Base-by-base conservation (phyloP, 2,113 vertebrate genomes). In the Salminus brasiliensis region DNA sequence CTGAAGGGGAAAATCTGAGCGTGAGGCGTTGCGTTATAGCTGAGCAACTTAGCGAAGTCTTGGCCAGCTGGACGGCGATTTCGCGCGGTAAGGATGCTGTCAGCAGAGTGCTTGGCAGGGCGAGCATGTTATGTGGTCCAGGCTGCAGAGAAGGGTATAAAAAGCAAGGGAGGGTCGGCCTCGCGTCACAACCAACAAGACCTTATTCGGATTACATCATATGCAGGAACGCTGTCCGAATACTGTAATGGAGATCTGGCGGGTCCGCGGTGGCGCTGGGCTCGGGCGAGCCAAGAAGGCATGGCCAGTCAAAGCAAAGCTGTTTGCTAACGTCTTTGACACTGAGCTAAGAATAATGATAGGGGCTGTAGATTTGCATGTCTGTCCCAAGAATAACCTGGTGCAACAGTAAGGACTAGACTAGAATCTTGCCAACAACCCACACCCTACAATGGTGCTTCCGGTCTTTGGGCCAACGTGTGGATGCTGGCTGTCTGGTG, bases 1-100 rank as follows among this genome's bases (percentile, higher is more conserved):
- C 76, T 27, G 36, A 78, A 78, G 45, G 39, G 66, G 76, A 78
- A 78, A 78, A 78, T 59, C 66, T 78, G 76, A 77, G 75, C 43
- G 27, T 9, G 36, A 55, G 75, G 49, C 43, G 57, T 68, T 68
- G 66, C 75, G 32, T 69, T 77, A 69, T 55, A 59, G 25, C 49
- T 77, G 49, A 70, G 66, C 21, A 8, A 55, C 66, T 60, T 30
- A 53, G 65, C 49, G 69, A 69, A 77, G 49, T 65, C 41, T 60
- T 30, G 59, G 36, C 57, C 39, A 70, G 76, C 29, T 57, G 30
- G 29, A 41, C 49, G 25, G 45, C 69, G 43, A n/a, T 55, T 70
- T 52, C 4, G 3, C 21, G 47, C 21, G 5, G 53, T 45, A 25
- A 55, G 59, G 39, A 78, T 78, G 76, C 52, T 59, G 76, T 66